Conservation (phyloP, 1,140 invertebrate species). For the Brachionus rotundiformis region DNA sequence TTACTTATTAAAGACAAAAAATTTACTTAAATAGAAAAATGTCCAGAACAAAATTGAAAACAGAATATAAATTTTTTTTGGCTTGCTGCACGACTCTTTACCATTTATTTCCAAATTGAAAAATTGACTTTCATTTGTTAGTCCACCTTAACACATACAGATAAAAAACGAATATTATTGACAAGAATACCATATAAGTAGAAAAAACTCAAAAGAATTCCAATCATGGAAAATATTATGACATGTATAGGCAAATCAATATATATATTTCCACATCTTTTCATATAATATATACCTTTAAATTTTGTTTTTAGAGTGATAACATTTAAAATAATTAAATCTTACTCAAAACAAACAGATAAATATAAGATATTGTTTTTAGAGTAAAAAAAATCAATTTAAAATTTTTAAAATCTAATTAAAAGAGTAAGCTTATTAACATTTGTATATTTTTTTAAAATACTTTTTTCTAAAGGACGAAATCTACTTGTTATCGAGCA, state of each 20-base stretch:
- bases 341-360: background rate
- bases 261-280: background rate
- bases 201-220: background rate
- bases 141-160: no score
- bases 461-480: background rate
- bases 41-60: background rate
- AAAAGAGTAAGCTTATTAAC: background rate
- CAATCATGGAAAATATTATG: background rate
- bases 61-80: background rate
- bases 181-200: background rate
- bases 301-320: background rate
- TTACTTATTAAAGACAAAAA: background rate
- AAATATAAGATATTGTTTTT: background rate
- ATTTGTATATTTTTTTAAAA: background rate
- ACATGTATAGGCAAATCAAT: background rate
- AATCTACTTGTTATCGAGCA: background rate
- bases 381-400: background rate
- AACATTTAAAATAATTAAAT: background rate
- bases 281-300: background rate
- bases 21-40: background rate
- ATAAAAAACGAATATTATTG: no score
- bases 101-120: background rate
- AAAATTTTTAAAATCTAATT: background rate
- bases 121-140: no score
- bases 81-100: background rate